Evolutionary conservation across 1,140 invertebrate genomes (phyloP), one percentile per base, ranked within the genome.

Genomic region (Ooceraea biroi): DNA sequence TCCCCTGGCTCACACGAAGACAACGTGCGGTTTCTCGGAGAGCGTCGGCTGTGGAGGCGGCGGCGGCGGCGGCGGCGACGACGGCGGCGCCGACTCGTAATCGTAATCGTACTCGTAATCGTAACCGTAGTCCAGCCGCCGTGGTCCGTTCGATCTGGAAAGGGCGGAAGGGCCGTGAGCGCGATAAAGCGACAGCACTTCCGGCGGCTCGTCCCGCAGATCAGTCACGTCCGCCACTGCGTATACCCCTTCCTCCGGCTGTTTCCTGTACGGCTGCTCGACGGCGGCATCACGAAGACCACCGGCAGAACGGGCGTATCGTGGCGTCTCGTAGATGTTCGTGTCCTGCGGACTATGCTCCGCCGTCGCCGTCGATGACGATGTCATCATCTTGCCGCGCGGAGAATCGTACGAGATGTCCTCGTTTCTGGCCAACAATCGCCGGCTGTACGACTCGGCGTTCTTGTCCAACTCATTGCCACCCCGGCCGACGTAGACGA

Each of bases 1-100:
- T 30, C 72, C n/a, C n/a, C n/a, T n/a, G n/a, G n/a, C n/a, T 92
- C 85, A 94, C 63, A 94, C 94, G 65, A 94, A 94, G 61, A 94
- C 94, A 30, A 94, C 92, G 85, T 94, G 93, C 14, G 94, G 92
- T 80, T 94, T 94, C 61, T 94, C 90, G 22, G 76, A 46, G 25
- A 80, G 17, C 50, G 19, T 10, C 8, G 22, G 30, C 12, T 10
- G 69, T n/a, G 44, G 46, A 5, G n/a, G 68, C 52, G 91, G 91
- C 41, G 92, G 36, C 19, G 92, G 14, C 10, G 55, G 58, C 11
- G 55, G 63, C 5, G 46, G 83, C 46, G 74, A 50, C 8, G 57
- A 68, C 61, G 91, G 91, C 52, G 92, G 30, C 30, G 92, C 84
- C 0, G 91, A 85, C 60, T 92, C 90, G 86, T 92, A 93, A 66